Base-by-base conservation (phyloP, 2,113 vertebrate genomes). In the Pterocles gutturalis region DNA sequence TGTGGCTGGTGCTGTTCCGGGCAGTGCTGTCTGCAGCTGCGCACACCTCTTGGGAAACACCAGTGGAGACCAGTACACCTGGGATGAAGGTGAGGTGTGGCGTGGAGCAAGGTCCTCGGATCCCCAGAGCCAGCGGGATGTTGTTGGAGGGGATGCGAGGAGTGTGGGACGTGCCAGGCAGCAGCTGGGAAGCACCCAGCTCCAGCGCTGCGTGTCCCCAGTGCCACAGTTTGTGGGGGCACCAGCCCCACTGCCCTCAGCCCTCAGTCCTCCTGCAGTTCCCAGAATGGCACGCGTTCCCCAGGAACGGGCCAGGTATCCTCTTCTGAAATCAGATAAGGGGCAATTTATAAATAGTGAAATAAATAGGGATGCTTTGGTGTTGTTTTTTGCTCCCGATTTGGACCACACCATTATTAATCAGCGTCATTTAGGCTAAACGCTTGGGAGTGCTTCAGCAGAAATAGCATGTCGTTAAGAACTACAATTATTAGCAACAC, bases 201-300 rank as follows among this genome's bases (percentile, higher is more conserved):
- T 90, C 55, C 49, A 72, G 57, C 34, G 80, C 67, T 62, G 0
- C 1, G 4, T 86, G 80, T 62, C 71, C 45, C 16, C 45, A 38
- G 70, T 61, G 49, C 55, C 36, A 3, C 0, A 0, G 22, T 9
- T 8, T 18, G 21, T 5, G 48, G 45, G 31, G 53, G 0, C 26
- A 33, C 11, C 34, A 43, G 49, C 29, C 45, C 55, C 2, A 0
- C 17, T 55, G 72, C 54, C 17, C 3, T 89, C 43, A 11, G 41
- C 31, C 75, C 17, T 20, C 43, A 1, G 1, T 64, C 62, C 65
- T 49, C 46, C 17, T 8, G 83, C 0, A 2, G 19, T 10, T 67
- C 57, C 34, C 61, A 21, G 82, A 19, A 55, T 0, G 2, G 36
- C 80, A 26, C 10, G 0, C 0, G 1, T 41, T 41, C 41, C 41